Evolutionary conservation across 2,113 vertebrate species (phyloP), one percentile per base, ranked within the genome.

Genomic region (Larimichthys crocea): DNA sequence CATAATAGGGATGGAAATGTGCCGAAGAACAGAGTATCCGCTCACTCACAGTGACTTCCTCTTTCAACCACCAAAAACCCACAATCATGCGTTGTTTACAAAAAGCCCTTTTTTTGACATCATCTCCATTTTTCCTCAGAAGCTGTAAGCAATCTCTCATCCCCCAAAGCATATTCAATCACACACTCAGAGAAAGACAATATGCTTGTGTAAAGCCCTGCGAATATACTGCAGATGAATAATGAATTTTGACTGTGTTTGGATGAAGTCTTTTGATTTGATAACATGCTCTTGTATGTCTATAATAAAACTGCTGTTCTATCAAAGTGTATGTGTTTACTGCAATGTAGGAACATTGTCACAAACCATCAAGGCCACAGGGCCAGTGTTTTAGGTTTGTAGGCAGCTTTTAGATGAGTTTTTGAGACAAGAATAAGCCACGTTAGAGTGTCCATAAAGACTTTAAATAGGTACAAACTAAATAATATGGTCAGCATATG

Each of bases 1-100:
- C 92, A 92, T 91, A 91, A 94, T 80, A 85, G 89, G 83, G 88
- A 89, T 92, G 89, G 88, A 93, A 93, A 93, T 94, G 86, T 90
- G 85, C 80, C 35, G 56, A 91, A 91, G 88, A 94, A 91, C 90
- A 71, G 80, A 84, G 87, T 82, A 83, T 60, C 86, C 79, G 73
- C 79, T 79, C 86, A 76, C 66, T 88, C 66, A 70, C 46, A 65
- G 79, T 53, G 26, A 83, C 81, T 89, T 80, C 82, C 84, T 88
- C 85, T 90, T 87, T 84, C 80, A 89, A 90, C 79, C 68, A 48
- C 65, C 49, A 88, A 87, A 91, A 87, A 77, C 70, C 74, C 57
- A 44, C 80, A 84, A 81, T 83, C 57, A 72, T 42, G 68, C 2
- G 40, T 88, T 95, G 92, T 95, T 92, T 94, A 92, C 88, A 85